Base-by-base conservation (phyloP, 2,888 invertebrate species). In the Operophtera brumata region DNA sequence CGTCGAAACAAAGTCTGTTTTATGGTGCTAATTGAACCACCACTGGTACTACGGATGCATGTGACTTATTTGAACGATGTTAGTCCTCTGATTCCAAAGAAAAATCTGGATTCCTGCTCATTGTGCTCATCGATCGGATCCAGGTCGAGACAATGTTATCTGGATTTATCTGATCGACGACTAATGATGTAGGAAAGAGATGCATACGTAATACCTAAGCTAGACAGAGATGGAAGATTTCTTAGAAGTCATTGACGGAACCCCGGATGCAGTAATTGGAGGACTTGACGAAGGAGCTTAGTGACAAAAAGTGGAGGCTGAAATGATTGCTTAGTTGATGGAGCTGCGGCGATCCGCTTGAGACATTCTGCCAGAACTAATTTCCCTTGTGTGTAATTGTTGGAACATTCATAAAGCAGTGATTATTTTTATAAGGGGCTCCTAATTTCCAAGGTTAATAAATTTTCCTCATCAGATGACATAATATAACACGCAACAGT, bases 171-270 rank as follows among this genome's bases (percentile, higher is more conserved):
- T 41, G 51, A 52, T 52, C 51, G 14, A 37, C 44, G 8, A 30
- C 45, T 56, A 56, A 56, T 52, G 47, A 47, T 52, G 46, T 40
- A 35, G 11, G 51, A 52, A 37, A 32, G 51, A 56, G 56, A 47
- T 26, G 47, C 47, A 43, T 39, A 28, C 35, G 8, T 32, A 28
- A 36, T 14, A 46, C 13, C 12, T 26, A 30, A 7, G 30, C 30
- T 9, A 50, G 37, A 54, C n/a, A 14, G 44, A 44, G 47, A 40
- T 34, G 37, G 35, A 35, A 39, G 32, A 10, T 44, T 43, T 25
- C 30, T 14, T 37, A 26, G 35, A 40, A n/a, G 43, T 36, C 28
- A 43, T 47, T 30, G 36, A 41, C 25, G 39, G 47, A 47, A 51
- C 41, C 44, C 44, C 40, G 56, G 51, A 52, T 57, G 48, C 45